Percentiles rank a stretch among this genome's conserved stretches.
Evolutionary conservation across 2,797 vertebrate genomes (phyloP).

Genomic region (Sarcoramphus papa): DNA sequence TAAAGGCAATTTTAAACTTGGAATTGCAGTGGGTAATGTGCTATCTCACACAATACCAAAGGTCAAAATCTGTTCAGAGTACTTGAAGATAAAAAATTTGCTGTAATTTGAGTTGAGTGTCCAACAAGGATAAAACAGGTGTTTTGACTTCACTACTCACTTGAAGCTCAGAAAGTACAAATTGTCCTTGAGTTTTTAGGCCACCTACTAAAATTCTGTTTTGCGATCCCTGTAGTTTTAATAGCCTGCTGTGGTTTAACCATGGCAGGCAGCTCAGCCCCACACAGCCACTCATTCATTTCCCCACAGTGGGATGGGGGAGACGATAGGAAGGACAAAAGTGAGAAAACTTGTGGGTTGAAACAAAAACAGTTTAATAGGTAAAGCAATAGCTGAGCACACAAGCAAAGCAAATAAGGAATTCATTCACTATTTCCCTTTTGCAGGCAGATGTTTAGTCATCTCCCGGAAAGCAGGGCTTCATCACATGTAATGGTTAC

Average conservation of each 20-base stretch:
- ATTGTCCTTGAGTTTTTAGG: not conserved
- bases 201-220: not conserved
- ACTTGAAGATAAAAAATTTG: not conserved
- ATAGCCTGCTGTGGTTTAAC: not conserved
- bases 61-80: not conserved
- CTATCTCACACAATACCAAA: not conserved
- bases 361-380: too few relatives aligned
- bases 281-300: not conserved
- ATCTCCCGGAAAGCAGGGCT: too few relatives aligned
- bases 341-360: not conserved
- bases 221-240: not conserved
- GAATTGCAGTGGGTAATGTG: not conserved
- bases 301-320: rapidly evolving
- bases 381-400: too few relatives aligned
- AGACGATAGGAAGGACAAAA: not conserved
- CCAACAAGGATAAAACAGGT: not conserved
- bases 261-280: not conserved
- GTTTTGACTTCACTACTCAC: not conserved
- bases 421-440: too few relatives aligned
- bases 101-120: not conserved
- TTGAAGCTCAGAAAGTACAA: not conserved
- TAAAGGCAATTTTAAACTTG: not conserved
- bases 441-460: too few relatives aligned
- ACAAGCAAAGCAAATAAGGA: too few relatives aligned
- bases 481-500: too few relatives aligned